A percentile compares a stretch with the other conserved stretches of the same genome.
These are phyloP conservation scores for Prorops nasuta DNA, from an alignment of 1,140 invertebrate genomes.

Conservation along the genomic window DNA sequence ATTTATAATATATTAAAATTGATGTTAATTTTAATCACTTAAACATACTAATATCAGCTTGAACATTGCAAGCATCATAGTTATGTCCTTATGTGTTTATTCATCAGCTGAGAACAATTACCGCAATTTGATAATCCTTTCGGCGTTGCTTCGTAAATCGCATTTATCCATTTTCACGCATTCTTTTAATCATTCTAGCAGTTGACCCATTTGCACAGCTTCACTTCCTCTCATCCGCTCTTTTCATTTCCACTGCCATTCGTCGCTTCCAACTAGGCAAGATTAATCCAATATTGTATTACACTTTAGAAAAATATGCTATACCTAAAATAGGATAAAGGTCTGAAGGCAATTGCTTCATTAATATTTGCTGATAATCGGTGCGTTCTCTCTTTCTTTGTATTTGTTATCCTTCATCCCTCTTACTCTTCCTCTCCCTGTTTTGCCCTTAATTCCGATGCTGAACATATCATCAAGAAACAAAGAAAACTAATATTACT, in stretches of 20 bases:
- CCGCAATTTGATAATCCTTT: constrained; percentile 32
- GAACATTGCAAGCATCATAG: constrained; percentile 57
- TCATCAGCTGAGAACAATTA: constrained; percentile 47
- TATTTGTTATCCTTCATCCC: constrained; percentile 6
- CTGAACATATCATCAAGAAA: not conserved
- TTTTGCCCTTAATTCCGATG: not conserved
- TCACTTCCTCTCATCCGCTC: constrained; percentile 3
- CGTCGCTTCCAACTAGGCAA: constrained; percentile 46
- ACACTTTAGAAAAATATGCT: constrained; percentile 58
- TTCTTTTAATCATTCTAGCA: constrained; percentile 11
- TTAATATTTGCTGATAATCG: constrained; percentile 44
- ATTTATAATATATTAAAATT: constrained; percentile 57
- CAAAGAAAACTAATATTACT: not conserved
- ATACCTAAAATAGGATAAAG: constrained; percentile 58
- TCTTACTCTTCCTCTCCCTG: not conserved
- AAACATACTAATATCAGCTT: constrained; percentile 56
- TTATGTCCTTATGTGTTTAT: constrained; percentile 54
- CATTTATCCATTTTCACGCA: constrained; percentile 6
- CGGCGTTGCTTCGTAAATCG: too few species aligned
- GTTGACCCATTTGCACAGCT: constrained; percentile 1
- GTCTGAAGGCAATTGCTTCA: constrained; percentile 54
- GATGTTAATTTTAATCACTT: constrained; percentile 55
- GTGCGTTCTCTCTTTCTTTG: constrained; percentile 13
- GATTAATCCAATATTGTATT: constrained; percentile 52
- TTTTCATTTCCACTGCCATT: constrained; percentile 24